Conservation (phyloP, 2,797 vertebrate species). For the Enteromius mattozi region DNA sequence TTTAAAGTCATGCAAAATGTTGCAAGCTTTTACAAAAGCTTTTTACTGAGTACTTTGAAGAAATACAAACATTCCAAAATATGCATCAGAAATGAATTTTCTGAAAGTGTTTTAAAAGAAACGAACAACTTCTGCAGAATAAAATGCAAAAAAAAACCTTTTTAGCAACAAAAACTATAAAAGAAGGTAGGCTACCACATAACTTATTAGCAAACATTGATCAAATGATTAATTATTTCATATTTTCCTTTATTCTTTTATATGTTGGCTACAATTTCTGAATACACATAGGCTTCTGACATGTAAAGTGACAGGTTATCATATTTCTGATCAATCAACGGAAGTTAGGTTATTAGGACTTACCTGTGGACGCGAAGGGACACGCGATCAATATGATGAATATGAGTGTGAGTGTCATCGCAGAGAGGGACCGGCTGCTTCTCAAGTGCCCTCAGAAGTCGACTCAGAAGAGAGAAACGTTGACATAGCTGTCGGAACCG, state of each 20-base stretch:
- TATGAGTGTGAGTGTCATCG: conserved; percentile 21
- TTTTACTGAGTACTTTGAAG: not conserved
- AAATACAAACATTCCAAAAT: not conserved
- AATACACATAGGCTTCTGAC: not conserved
- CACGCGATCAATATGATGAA: conserved; percentile 36
- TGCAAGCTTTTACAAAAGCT: not conserved
- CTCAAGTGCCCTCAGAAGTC: conserved; percentile 29
- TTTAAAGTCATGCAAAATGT: conserved; percentile 10
- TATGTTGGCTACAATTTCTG: not conserved
- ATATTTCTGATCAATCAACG: not conserved
- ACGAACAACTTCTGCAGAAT: not conserved
- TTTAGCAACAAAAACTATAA: not conserved
- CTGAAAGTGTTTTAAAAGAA: not conserved
- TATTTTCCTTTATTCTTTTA: not conserved
- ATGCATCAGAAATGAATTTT: not conserved
- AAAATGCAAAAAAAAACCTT: not conserved
- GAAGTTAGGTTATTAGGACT: conserved; percentile 23
- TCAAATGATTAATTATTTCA: not conserved
- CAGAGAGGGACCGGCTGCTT: conserved; percentile 29
- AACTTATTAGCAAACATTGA: not conserved
- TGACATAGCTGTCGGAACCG: conserved; percentile 51
- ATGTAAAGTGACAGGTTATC: not conserved
- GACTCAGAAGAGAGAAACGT: conserved; percentile 45
- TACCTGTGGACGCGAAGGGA: conserved; percentile 52
- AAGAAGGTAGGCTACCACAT: not conserved